Percentiles rank a stretch among this genome's conserved stretches.
Conservation (phyloP, 2,113 vertebrate genomes). For the Hydrochoerus hydrochaeris region DNA sequence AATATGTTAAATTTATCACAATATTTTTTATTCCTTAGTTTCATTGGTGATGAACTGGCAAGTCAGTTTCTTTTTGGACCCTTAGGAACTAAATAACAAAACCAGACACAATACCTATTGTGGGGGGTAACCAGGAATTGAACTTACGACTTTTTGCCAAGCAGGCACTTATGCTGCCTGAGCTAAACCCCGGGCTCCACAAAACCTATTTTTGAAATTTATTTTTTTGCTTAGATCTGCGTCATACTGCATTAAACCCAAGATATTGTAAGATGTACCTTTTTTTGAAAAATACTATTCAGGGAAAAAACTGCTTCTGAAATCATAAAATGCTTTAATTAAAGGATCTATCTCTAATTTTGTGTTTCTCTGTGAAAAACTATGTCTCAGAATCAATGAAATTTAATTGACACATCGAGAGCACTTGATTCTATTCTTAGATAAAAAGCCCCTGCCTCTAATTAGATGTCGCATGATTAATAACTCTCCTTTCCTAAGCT, state of each 20-base stretch:
- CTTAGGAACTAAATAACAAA: constrained; percentile 47
- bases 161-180: too few species aligned
- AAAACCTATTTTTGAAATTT: constrained; percentile 1
- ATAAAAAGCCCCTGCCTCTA: constrained; percentile 40
- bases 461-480: constrained; percentile 48
- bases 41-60: neutral
- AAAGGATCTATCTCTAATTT: constrained; percentile 10
- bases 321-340: constrained; percentile 44
- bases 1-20: constrained; percentile 38
- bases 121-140: too few species aligned
- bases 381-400: constrained; percentile 2
- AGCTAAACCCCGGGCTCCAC: neutral
- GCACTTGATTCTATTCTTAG: constrained; percentile 48
- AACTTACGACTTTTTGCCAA: too few species aligned
- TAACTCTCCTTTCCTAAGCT: constrained; percentile 20
- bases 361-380: constrained; percentile 48
- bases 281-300: constrained; percentile 36
- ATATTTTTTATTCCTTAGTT: constrained; percentile 40
- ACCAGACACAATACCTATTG: neutral
- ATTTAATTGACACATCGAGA: constrained; percentile 27
- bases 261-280: neutral
- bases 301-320: neutral
- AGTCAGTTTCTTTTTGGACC: constrained; percentile 25
- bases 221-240: constrained; percentile 47
- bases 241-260: constrained; percentile 16